phyloP scores from a whole-genome alignment of 2,113 vertebrate genomes.

The Vulpes vulpes region DNA sequence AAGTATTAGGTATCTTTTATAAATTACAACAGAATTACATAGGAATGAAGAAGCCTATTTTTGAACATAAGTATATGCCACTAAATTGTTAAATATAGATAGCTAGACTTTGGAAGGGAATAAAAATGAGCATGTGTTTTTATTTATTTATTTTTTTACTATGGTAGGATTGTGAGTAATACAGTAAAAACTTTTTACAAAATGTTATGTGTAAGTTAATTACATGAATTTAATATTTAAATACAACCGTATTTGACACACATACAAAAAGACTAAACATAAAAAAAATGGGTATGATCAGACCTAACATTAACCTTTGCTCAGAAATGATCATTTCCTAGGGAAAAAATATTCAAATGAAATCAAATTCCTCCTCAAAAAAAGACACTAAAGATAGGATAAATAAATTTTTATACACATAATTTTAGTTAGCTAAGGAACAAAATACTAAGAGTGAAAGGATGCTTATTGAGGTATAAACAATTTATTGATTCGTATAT shows the following conservation, averaged over 20 bases:
- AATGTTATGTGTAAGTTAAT: not conserved
- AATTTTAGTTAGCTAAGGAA: not conserved
- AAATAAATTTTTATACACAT: not conserved
- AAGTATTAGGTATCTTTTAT: not conserved
- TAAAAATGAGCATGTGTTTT: not conserved
- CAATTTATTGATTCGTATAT: not conserved
- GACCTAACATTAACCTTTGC: not conserved
- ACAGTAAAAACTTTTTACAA: not conserved
- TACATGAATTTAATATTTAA: slow-evolving; percentile 17
- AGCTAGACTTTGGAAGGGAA: not conserved
- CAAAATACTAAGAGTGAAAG: not conserved
- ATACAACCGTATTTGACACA: not conserved
- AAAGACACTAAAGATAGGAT: not conserved
- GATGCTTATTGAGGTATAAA: not conserved
- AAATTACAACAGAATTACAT: not conserved
- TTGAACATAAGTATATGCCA: not conserved
- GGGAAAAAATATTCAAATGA: not conserved
- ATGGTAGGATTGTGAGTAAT: slow-evolving; percentile 6
- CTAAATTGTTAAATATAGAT: not conserved
- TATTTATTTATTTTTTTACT: not conserved
- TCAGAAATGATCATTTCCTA: not conserved
- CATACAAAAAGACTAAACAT: not conserved
- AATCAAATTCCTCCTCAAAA: not conserved
- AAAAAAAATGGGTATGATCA: not conserved
- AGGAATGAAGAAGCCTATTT: slow-evolving; percentile 1